phyloP scores from a whole-genome alignment of 1,140 invertebrate species.

The Tribolium madens region DNA sequence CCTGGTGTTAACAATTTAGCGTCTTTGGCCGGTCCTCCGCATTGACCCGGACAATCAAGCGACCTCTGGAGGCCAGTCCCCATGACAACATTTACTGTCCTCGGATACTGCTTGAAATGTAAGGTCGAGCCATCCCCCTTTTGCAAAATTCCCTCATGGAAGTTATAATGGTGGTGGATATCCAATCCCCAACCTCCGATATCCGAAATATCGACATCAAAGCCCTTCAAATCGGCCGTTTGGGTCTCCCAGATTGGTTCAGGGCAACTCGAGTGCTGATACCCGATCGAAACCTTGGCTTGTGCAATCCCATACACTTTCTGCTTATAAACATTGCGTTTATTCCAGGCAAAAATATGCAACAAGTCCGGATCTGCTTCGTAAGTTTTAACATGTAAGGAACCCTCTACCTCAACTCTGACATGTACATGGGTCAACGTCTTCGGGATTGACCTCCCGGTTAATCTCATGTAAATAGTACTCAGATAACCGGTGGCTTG shows the following conservation, averaged over 20 bases:
- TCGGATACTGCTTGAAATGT: slow-evolving; percentile 92
- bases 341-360: slow-evolving; percentile 97
- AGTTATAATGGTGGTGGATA: slow-evolving; percentile 98
- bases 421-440: slow-evolving; percentile 89
- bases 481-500: slow-evolving; percentile 93
- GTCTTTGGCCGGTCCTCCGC: slow-evolving; percentile 88
- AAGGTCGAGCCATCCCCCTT: slow-evolving; percentile 95
- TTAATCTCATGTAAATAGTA: slow-evolving; percentile 91
- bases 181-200: slow-evolving; percentile 98
- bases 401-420: slow-evolving; percentile 75
- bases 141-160: slow-evolving; percentile 95
- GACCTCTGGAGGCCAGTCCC: slow-evolving; percentile 91
- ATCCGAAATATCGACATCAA: slow-evolving; percentile 96
- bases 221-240: slow-evolving; percentile 94
- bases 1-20: slow-evolving; percentile 91
- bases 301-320: slow-evolving; percentile 92
- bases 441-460: slow-evolving; percentile 81
- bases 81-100: slow-evolving; percentile 91
- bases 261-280: slow-evolving; percentile 90
- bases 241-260: slow-evolving; percentile 94
- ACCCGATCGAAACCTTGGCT: slow-evolving; percentile 91
- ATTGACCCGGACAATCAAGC: slow-evolving; percentile 81
- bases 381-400: slow-evolving; percentile 90
- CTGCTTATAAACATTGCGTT: slow-evolving; percentile 96
- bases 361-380: slow-evolving; percentile 95